phyloP scores from a whole-genome alignment of 2,113 vertebrate species.

The Oncorhynchus nerka region DNA sequence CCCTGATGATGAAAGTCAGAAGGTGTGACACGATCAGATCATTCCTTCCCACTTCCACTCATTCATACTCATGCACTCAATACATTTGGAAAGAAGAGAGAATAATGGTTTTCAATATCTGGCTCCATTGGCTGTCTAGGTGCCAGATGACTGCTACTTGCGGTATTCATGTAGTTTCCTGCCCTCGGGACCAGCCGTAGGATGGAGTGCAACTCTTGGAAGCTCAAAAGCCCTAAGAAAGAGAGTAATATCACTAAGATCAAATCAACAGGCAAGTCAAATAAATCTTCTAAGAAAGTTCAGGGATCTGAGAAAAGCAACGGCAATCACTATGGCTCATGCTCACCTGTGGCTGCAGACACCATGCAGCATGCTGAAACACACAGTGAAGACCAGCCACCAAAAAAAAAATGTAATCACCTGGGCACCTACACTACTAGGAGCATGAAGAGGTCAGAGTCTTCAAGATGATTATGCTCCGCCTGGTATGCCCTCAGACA shows the following conservation, averaged over 20 bases:
- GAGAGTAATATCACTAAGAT: not conserved
- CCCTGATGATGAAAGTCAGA: not conserved
- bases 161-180: not conserved
- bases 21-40: not conserved
- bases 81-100: not conserved
- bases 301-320: not conserved
- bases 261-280: not conserved
- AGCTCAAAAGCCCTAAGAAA: conserved; percentile 53
- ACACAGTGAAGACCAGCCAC: conserved; percentile 29
- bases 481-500: conserved; percentile 20
- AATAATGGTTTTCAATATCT: not conserved
- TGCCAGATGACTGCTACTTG: not conserved
- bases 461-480: conserved; percentile 27
- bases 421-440: conserved; percentile 36
- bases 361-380: conserved; percentile 36
- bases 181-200: not conserved
- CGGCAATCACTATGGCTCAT: not conserved
- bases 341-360: conserved; percentile 47
- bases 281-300: not conserved
- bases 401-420: conserved; percentile 7
- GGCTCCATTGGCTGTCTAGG: not conserved
- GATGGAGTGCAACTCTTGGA: conserved; percentile 59
- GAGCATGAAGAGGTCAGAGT: conserved; percentile 40
- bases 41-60: conserved; percentile 15
- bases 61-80: not conserved